Evolutionary conservation across 1,140 invertebrate genomes (phyloP).

Genomic region (Caenorhabditis tropicalis): DNA sequence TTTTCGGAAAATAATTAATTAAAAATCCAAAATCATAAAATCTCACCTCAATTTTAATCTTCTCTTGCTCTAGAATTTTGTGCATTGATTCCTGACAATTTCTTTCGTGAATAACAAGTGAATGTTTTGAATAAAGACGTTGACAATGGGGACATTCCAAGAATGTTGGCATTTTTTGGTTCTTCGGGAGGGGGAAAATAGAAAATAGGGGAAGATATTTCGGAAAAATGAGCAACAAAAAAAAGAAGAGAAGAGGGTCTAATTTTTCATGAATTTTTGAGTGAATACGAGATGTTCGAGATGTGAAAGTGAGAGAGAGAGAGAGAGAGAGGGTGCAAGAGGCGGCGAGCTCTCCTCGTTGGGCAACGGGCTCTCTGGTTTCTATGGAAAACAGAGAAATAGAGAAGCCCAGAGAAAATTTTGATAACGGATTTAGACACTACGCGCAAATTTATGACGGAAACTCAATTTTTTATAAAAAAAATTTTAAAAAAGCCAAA

Average conservation of each 20-base stretch:
- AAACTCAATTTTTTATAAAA: no score
- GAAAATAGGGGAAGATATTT: not conserved
- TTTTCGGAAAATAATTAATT: no score
- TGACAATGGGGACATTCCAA: constrained; percentile 25
- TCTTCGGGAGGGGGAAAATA: not conserved
- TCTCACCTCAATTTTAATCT: not conserved
- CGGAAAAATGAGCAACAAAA: not conserved
- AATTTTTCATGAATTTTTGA: constrained; percentile 39
- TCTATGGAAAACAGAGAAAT: no score
- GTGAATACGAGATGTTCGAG: not conserved
- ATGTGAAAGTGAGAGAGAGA: not conserved
- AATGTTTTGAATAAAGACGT: constrained; percentile 3
- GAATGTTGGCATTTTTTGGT: not conserved
- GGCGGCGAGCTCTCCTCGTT: not conserved
- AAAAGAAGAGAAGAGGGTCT: not conserved
- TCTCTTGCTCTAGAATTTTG: constrained; percentile 5
- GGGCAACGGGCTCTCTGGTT: not conserved
- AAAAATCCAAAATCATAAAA: no score
- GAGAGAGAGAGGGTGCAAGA: not conserved
- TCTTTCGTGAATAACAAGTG: constrained; percentile 1
- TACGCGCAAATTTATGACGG: no score
- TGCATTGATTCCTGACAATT: not conserved
- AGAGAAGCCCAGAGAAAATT: no score
- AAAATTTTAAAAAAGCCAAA: no score
- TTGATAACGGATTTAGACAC: no score